Evolutionary conservation across 2,888 invertebrate genomes (phyloP), one percentile per base, ranked within the genome.

Genomic region (Pseudococcus longispinus): DNA sequence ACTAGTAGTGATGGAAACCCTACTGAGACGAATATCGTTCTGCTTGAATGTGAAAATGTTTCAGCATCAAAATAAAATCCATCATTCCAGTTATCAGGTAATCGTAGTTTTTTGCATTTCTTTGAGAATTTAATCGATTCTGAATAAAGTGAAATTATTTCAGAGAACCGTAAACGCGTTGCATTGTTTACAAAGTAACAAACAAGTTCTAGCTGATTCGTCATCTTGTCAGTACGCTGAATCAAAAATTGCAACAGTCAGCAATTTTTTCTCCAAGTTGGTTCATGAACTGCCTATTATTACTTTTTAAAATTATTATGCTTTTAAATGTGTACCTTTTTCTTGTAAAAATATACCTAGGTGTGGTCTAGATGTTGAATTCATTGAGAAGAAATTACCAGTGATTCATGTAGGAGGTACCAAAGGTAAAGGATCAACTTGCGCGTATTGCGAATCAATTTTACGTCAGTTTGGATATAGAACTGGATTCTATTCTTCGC

Each of bases 401-500:
- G 93, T 98, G 65, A 97, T 99, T 90, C 99, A 99, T 92, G 95
- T 99, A 9, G 94, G 97, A 88, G 99, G 99, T 11, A 99, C 99
- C 0, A 99, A 99, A 92, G 99, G 99, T 85, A 99, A 99, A 94
- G 97, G 96, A 32, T 97, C 98, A 26, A 98, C 98, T 0, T 98
- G 98, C 90, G 97, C 98, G 0, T 95, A 96, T 91, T 94, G 95
- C 89, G 99, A 99, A 91, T 94, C 95, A 0, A 96, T 99, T 88
- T 92, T 99, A 13, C 93, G 96, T 0, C 92, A 93, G 32, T 94
- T 96, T 90, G 97, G 97, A 2, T 94, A 93, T 90, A 94, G 93
- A 89, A 99, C 98, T 0, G 99, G 99, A 8, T 96, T 99, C 90
- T 99, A 94, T 91, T 97, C 97, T 83, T 99, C 99, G 0, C 99